Base-by-base conservation (phyloP, 2,888 invertebrate genomes). In the Asteroscopus sphinx region DNA sequence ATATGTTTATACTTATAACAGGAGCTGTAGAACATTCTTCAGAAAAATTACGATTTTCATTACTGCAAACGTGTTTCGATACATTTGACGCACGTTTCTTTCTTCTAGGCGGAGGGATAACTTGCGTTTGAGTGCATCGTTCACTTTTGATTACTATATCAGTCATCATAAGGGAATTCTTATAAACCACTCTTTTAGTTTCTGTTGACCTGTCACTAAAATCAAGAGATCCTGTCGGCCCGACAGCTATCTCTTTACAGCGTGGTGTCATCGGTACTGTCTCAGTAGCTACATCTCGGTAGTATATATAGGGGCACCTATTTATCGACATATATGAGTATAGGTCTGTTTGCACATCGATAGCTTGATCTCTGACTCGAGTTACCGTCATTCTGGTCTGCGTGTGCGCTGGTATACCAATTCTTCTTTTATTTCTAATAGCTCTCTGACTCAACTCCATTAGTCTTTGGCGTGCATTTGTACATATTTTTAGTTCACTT, bases 361-460 rank as follows among this genome's bases (percentile, higher is more conserved):
- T 92, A 7, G 91, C 91, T 71, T 93, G 94, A 79, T 96, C 96
- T 87, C 94, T 96, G 0, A 96, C 93, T 54, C 96, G 81, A 51
- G 85, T 89, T 4, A 95, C 88, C 6, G 90, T 88, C 39, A 87
- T 88, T 69, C 87, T 83, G n/a, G 96, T 96, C 83, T 96, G 96
- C 0, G 95, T 95, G 51, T 95, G 92, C 3, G 91, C 95, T 61
- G 95, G 93, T 68, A 94, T 93, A 55, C 93, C 95, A 36, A 93
- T 92, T 65, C 86, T 87, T 68, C 92, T 82, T 77, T 93, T 93
- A 48, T 95, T 95, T 71, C 90, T 91, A 37, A 96, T 81, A 3
- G 96, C 96, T 84, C 90, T 94, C 70, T 95, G 94, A 59, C 96
- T 95, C 53, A 96, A 76, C 61, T 96, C 96, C 77, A 95, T 92